Base-by-base conservation (phyloP, 1,140 invertebrate genomes). In the Trinorchestia longiramus region DNA sequence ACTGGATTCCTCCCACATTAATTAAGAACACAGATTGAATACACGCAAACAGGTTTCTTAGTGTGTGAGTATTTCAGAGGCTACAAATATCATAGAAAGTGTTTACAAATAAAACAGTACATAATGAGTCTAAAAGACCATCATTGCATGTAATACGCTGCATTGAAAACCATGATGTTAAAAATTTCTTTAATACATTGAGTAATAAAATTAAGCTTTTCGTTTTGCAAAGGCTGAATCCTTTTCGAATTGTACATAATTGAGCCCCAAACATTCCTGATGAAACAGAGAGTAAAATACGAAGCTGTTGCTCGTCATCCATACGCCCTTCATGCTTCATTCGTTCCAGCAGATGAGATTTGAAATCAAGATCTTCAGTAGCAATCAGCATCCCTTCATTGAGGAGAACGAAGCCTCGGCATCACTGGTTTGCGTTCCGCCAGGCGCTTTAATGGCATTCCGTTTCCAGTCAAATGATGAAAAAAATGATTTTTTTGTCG, bases 321-420 rank as follows among this genome's bases (percentile, higher is more conserved):
- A 90, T 41, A 90, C 43, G 88, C 88, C 41, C 88, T 41, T 90
- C 88, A 90, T 43, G 88, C 88, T 90, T 28, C 41, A 90, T 90
- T 90, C 88, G 88, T 90, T 90, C 88, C 88, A 41, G 41, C 43
- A 17, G 88, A 41, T 43, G 88, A 90, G 88, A 90, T 43, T 11
- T 90, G 88, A 90, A 90, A 90, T 90, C 88, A 11, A 90, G 88
- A 90, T 42, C 88, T 90, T 90, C 88, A 90, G 88, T 90, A 90
- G 88, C 88, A 90, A 90, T 90, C 88, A 41, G n/a, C 43, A 42
- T 43, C n/a, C 42, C 88, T 77, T 77, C 15, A 77, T 23, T 77
- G 62, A 28, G 62, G 62, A 77, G 62, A n/a, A n/a, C n/a, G n/a
- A 77, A 77, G 62, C 62, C 62, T 11, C 62, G 36, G 47, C 62